These are phyloP conservation scores for Tholera decimalis DNA, from an alignment of 2,888 invertebrate genomes.

Conservation along the genomic window DNA sequence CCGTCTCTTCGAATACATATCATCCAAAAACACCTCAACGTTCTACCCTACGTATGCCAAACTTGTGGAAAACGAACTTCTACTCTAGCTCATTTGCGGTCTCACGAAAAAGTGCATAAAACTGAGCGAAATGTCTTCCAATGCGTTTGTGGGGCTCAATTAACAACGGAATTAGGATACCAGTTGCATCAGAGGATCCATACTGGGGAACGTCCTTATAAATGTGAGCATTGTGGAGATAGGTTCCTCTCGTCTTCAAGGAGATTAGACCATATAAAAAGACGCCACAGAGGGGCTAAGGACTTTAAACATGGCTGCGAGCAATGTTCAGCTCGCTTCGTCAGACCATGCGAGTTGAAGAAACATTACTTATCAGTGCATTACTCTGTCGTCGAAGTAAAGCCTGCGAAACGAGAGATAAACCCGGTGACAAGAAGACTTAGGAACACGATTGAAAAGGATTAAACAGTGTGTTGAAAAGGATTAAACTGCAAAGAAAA, in stretches of 20 bases:
- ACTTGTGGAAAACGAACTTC: constrained; percentile 84
- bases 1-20: constrained; percentile 83
- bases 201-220: constrained; percentile 81
- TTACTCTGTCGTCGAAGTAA: constrained; percentile 65
- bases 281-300: constrained; percentile 76
- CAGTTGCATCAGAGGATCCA: constrained; percentile 82
- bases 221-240: constrained; percentile 81
- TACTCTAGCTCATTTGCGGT: constrained; percentile 77
- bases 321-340: constrained; percentile 80
- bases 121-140: constrained; percentile 72
- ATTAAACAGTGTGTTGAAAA: not conserved
- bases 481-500: not conserved
- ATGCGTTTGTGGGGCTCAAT: constrained; percentile 81
- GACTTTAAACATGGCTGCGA: constrained; percentile 81
- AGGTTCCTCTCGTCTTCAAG: constrained; percentile 84
- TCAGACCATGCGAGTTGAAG: constrained; percentile 83
- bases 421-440: constrained; percentile 47
- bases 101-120: constrained; percentile 79
- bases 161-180: constrained; percentile 79
- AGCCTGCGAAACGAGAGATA: constrained; percentile 58
- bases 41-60: constrained; percentile 80
- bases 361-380: constrained; percentile 81
- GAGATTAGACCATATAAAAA: constrained; percentile 81
- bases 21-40: constrained; percentile 82
- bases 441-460: constrained; percentile 52